Evolutionary conservation across 2,888 invertebrate genomes (phyloP).

Genomic region (Zhuqinia jingwanae): DNA sequence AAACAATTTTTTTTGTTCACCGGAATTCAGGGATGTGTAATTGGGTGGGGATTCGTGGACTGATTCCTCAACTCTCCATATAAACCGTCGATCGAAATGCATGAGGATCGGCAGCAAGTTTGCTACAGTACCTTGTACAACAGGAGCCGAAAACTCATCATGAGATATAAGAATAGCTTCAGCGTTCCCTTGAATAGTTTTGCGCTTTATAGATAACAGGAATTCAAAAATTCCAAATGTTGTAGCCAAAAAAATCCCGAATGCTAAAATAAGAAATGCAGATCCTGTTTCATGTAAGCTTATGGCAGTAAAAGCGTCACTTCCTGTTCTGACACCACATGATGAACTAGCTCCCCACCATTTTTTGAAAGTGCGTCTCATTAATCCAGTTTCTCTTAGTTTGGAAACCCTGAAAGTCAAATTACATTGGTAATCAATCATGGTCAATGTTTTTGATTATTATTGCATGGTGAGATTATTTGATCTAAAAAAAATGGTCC

Average conservation of each 20-base stretch:
- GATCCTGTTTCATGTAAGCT: conserved; percentile 77
- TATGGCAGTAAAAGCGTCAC: conserved; percentile 73
- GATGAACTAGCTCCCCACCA: conserved; percentile 77
- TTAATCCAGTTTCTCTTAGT: conserved; percentile 76
- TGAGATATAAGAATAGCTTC: background rate
- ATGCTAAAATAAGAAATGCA: conserved; percentile 75
- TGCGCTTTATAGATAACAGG: background rate
- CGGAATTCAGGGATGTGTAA: background rate
- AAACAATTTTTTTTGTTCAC: background rate
- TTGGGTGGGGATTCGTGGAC: background rate
- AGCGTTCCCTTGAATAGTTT: background rate
- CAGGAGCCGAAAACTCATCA: conserved; percentile 42
- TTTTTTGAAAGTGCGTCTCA: conserved; percentile 76
- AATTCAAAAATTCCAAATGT: conserved; percentile 67
- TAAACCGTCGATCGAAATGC: background rate
- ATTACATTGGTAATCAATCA: background rate
- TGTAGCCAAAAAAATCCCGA: conserved; percentile 69
- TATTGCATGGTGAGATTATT: background rate
- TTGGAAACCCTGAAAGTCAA: conserved; percentile 72
- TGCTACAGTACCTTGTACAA: conserved; percentile 37
- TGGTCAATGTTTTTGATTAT: conserved; percentile 32
- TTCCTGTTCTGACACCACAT: conserved; percentile 56
- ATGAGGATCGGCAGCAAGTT: conserved; percentile 21
- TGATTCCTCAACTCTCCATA: conserved; percentile 28
- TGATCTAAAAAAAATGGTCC: too few relatives aligned